These are phyloP conservation scores for Leptinotarsa lineolata DNA, from an alignment of 1,140 invertebrate genomes.

Conservation along the genomic window DNA sequence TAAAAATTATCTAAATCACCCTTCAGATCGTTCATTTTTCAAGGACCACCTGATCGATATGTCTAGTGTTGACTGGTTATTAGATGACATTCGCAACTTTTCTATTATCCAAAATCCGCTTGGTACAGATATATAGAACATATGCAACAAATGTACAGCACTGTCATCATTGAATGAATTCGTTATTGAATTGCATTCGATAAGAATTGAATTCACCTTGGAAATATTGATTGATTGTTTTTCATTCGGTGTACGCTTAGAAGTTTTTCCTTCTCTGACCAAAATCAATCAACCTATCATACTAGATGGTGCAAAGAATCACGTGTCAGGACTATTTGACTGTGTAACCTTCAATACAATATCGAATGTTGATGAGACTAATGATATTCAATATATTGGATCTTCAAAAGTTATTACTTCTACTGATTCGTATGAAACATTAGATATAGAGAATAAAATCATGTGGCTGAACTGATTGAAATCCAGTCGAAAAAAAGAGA, in stretches of 20 bases:
- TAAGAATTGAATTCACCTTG: too few species aligned
- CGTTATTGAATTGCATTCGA: too few species aligned
- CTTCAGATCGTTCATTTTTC: neutral
- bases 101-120: conserved; percentile 48
- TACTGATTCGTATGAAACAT: conserved; percentile 3
- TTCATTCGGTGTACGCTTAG: too few species aligned
- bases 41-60: too few species aligned
- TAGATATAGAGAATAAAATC: conserved; percentile 17
- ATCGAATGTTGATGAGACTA: conserved; percentile 16
- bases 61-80: conserved; percentile 29
- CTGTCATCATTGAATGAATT: too few species aligned
- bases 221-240: too few species aligned
- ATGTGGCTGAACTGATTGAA: conserved; percentile 39
- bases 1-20: too few species aligned
- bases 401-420: neutral
- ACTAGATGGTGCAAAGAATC: too few species aligned
- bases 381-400: neutral
- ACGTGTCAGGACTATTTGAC: too few species aligned
- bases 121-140: conserved; percentile 18
- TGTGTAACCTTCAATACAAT: neutral
- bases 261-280: too few species aligned
- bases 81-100: conserved; percentile 50
- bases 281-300: too few species aligned
- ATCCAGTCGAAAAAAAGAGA: conserved; percentile 27
- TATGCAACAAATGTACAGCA: too few species aligned